Percentiles rank a stretch among this genome's conserved stretches.
phyloP scores from a whole-genome alignment of 2,113 vertebrate species.

The Addax nasomaculatus region DNA sequence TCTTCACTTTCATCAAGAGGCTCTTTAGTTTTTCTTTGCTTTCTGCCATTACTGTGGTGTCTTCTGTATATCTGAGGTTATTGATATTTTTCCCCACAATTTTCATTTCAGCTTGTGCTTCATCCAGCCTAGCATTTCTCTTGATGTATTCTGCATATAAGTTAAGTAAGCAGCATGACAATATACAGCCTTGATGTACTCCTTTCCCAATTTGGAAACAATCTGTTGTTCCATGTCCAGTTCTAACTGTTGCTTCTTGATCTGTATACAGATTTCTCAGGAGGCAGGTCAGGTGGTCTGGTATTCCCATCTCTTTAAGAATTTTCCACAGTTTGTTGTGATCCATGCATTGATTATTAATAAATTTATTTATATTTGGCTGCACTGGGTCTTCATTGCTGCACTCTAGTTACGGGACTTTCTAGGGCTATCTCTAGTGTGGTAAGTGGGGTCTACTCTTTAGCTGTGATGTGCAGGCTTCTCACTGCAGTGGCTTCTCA shows the following conservation, averaged over 20 bases:
- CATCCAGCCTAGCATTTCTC: background rate
- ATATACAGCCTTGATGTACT: background rate
- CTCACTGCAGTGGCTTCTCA: background rate
- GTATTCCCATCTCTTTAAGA: background rate
- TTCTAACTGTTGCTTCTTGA: background rate
- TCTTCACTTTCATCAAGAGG: background rate
- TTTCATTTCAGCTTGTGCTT: background rate
- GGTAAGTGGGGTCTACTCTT: background rate
- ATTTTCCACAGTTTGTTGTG: background rate
- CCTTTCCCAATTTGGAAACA: background rate
- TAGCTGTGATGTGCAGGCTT: background rate
- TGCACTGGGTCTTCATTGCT: background rate
- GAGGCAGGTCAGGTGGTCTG: background rate
- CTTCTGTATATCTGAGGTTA: background rate
- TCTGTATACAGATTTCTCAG: background rate
- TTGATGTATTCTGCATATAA: background rate
- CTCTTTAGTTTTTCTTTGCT: background rate
- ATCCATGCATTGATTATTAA: background rate
- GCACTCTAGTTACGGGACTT: background rate
- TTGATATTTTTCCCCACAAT: background rate
- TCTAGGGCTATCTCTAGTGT: background rate
- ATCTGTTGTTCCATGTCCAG: background rate
- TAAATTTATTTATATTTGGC: background rate
- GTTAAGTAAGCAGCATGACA: background rate
- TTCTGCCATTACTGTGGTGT: background rate